Evolutionary conservation across 2,888 invertebrate species (phyloP).

Genomic region (Epinotia demarniana): DNA sequence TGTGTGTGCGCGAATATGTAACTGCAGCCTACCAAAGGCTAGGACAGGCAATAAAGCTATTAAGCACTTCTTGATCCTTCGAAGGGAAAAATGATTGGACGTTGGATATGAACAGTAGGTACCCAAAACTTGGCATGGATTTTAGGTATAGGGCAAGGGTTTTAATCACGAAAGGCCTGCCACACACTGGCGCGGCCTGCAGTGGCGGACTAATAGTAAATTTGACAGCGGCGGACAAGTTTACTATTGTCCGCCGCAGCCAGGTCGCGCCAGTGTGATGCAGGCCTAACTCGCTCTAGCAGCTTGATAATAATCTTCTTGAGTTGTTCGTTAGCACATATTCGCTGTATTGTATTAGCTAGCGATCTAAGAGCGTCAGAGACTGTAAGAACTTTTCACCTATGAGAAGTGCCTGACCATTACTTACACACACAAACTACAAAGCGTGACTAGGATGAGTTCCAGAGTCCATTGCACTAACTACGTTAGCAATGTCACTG

Average conservation of each 20-base stretch:
- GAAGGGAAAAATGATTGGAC: background rate
- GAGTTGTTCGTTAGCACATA: no score
- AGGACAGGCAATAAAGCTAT: slow-evolving; percentile 50
- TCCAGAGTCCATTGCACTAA: slow-evolving; percentile 1
- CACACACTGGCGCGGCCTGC: no score
- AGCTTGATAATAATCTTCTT: no score
- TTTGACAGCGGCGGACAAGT: no score
- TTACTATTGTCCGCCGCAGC: no score
- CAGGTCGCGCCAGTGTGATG: no score
- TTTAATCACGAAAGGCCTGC: no score
- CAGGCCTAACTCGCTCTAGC: no score
- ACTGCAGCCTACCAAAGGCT: slow-evolving; percentile 67
- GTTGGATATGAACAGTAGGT: background rate
- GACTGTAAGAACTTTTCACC: background rate
- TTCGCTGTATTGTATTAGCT: no score
- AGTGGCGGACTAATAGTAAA: no score
- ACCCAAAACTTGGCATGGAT: no score
- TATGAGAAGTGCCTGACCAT: background rate
- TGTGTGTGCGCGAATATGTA: slow-evolving; percentile 79
- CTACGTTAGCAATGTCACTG: background rate
- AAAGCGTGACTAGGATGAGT: background rate
- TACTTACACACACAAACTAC: background rate
- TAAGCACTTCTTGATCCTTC: background rate
- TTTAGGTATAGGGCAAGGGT: no score
- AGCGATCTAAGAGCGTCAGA: background rate